Conservation (phyloP, 2,797 vertebrate genomes). For the Sebastes melanostomus region DNA sequence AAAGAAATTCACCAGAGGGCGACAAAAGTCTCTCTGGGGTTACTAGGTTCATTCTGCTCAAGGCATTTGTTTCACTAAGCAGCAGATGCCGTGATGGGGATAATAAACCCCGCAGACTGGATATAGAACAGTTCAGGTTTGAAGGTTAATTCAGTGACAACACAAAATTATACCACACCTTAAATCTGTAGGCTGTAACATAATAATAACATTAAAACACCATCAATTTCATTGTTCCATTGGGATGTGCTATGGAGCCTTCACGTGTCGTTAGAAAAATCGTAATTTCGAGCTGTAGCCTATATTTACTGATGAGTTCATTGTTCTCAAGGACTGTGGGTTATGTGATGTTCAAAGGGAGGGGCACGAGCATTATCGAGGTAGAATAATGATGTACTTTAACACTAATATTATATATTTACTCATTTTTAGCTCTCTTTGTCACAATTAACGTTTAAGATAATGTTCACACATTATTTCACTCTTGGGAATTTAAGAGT, state of each 20-base stretch:
- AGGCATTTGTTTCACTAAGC: conserved; percentile 28
- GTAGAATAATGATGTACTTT: not conserved
- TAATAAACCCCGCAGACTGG: not conserved
- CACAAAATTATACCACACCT: not conserved
- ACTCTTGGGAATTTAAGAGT: not conserved
- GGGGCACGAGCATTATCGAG: not conserved
- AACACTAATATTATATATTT: too few relatives aligned
- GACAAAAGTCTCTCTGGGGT: conserved; percentile 49
- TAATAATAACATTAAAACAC: not conserved
- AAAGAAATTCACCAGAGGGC: conserved; percentile 57
- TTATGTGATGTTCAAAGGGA: not conserved
- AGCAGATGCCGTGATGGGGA: not conserved
- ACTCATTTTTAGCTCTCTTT: not conserved
- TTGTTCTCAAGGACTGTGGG: not conserved
- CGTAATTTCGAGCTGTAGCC: fast-evolving
- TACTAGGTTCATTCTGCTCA: conserved; percentile 57
- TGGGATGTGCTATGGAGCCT: conserved; percentile 16
- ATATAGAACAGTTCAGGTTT: not conserved
- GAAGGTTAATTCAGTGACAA: not conserved
- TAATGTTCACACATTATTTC: not conserved
- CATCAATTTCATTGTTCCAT: not conserved
- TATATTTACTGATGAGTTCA: not conserved
- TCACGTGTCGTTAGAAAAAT: not conserved
- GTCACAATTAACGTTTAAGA: not conserved
- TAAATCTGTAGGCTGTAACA: not conserved